A percentile compares a stretch with the other conserved stretches of the same genome.
Conservation (phyloP, 2,888 invertebrate genomes). For the Ryuthela nishihirai region DNA sequence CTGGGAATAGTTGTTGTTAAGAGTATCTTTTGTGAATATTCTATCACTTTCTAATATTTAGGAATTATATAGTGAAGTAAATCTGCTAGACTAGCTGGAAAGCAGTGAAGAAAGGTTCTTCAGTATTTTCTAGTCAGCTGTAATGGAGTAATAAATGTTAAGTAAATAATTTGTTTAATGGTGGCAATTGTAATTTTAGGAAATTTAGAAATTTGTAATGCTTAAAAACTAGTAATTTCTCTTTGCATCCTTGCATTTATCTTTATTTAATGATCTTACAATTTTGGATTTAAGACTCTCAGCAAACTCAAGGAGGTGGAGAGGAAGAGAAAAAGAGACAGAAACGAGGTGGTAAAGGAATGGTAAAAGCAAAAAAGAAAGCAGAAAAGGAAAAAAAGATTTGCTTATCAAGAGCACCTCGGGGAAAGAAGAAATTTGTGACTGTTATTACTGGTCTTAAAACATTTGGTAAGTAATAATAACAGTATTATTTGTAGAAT, state of each 20-base stretch:
- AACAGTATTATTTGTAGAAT: no score
- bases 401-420: constrained; percentile 78
- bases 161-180: no score
- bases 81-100: no score
- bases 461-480: constrained; percentile 85
- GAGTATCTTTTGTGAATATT: no score
- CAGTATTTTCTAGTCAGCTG: no score
- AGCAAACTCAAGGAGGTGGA: constrained; percentile 54
- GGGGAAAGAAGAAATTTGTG: constrained; percentile 98
- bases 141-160: no score
- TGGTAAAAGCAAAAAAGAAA: constrained; percentile 91
- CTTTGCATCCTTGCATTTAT: background rate
- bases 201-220: no score
- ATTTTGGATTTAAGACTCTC: constrained; percentile 1
- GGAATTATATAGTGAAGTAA: no score
- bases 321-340: constrained; percentile 93
- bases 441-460: constrained; percentile 94
- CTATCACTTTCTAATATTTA: no score
- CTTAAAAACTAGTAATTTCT: background rate
- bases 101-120: no score
- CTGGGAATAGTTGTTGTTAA: no score
- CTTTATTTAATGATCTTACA: background rate
- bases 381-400: constrained; percentile 68
- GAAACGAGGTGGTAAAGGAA: constrained; percentile 94
- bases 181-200: no score